Percentiles rank a stretch among this genome's conserved stretches.
phyloP scores from a whole-genome alignment of 2,113 vertebrate species.

The Scomber scombrus region DNA sequence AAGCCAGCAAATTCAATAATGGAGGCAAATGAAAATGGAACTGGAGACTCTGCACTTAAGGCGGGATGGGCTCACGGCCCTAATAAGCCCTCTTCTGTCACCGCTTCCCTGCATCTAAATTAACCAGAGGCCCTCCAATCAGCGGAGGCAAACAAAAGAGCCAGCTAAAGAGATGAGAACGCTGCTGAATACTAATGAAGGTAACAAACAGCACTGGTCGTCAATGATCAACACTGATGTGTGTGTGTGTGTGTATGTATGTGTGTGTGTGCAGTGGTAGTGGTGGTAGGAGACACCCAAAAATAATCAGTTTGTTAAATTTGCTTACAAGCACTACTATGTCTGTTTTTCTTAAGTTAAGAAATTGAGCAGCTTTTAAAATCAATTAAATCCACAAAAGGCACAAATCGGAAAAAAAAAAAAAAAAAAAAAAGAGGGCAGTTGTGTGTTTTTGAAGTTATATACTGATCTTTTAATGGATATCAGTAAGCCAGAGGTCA shows the following conservation, averaged over 20 bases:
- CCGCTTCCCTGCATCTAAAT: constrained; percentile 80
- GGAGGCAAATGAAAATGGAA: constrained; percentile 81
- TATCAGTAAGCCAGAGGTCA: constrained; percentile 48
- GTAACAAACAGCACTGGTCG: constrained; percentile 27
- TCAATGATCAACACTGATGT: not conserved
- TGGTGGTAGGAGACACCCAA: not conserved
- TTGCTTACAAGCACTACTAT: not conserved
- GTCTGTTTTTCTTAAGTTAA: not conserved
- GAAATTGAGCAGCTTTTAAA: not conserved
- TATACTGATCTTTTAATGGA: constrained; percentile 23
- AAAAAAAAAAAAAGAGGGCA: not conserved
- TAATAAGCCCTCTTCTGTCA: constrained; percentile 81
- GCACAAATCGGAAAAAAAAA: not conserved
- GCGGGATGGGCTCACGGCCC: constrained; percentile 63
- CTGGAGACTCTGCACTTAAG: constrained; percentile 80
- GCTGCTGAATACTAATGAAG: constrained; percentile 68
- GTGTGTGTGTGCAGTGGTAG: not conserved
- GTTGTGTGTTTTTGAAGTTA: constrained; percentile 27
- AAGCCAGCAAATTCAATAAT: constrained; percentile 80
- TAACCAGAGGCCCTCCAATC: constrained; percentile 75
- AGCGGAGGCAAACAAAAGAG: constrained; percentile 76
- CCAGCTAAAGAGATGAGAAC: constrained; percentile 59
- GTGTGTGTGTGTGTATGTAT: not conserved
- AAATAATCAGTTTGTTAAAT: not conserved
- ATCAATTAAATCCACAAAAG: not conserved